Conservation (phyloP, 30 jellyfish, hydroid and myxozoan species). For the Catostylus mosaicus region DNA sequence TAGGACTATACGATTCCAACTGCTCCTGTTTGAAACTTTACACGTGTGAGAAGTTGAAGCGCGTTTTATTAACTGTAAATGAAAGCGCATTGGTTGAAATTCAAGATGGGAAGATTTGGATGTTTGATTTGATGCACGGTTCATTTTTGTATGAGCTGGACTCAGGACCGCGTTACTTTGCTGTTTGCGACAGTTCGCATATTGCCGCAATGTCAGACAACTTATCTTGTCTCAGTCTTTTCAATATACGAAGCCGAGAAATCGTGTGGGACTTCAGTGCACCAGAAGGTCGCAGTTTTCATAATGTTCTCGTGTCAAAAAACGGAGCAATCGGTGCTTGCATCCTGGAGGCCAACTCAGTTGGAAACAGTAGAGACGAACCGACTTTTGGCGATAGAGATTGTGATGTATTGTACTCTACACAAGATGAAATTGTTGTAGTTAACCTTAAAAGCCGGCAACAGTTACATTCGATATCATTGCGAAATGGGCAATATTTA, state of each 20-base stretch:
- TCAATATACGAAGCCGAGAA: conserved; percentile 32
- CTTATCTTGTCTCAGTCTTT: conserved; percentile 28
- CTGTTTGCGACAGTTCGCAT: conserved; percentile 57
- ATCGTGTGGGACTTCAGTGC: conserved; percentile 73
- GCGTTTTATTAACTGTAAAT: conserved; percentile 21
- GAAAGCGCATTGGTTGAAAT: conserved; percentile 17
- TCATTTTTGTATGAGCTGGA: conserved; percentile 21
- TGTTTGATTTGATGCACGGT: conserved; percentile 45
- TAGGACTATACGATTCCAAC: conserved; percentile 28
- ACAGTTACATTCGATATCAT: conserved; percentile 31
- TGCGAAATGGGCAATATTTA: conserved; percentile 34
- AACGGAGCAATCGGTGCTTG: conserved; percentile 73
- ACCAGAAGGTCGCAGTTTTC: conserved; percentile 64
- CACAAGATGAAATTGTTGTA: conserved; percentile 56
- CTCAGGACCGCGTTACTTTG: conserved; percentile 46
- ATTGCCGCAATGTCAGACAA: conserved; percentile 50
- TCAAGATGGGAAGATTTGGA: conserved; percentile 39
- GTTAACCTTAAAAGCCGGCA: conserved; percentile 59
- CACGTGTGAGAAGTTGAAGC: conserved; percentile 25
- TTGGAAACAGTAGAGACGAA: neutral
- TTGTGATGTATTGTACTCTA: neutral
- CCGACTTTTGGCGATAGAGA: neutral
- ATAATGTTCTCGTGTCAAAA: conserved; percentile 62
- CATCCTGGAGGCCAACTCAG: conserved; percentile 39
- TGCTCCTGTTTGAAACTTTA: conserved; percentile 17